Evolutionary conservation across 2,888 invertebrate genomes (phyloP).

Genomic region (Tetranychus piercei): DNA sequence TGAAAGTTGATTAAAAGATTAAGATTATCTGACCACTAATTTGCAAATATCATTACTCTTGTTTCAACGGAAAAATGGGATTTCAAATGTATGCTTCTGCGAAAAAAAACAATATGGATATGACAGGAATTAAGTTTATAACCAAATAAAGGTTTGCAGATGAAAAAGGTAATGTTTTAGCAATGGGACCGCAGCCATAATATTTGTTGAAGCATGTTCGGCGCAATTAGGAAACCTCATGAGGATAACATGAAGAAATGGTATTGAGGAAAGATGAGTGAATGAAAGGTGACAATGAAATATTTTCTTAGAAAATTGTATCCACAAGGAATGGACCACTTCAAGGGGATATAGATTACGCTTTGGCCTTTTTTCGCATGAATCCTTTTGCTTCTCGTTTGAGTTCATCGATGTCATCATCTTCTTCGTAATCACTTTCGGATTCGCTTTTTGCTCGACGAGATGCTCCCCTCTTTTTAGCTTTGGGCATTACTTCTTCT

Average conservation of each 20-base stretch:
- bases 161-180: not conserved
- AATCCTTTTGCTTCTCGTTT: slow-evolving; percentile 23
- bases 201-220: not conserved
- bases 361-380: slow-evolving; percentile 12
- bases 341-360: not conserved
- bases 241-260: not conserved
- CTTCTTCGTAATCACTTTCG: slow-evolving; percentile 26
- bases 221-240: too few relatives aligned
- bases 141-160: not conserved
- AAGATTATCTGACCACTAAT: too few relatives aligned
- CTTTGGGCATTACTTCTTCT: slow-evolving; percentile 13
- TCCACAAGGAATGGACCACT: not conserved
- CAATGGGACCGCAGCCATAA: not conserved
- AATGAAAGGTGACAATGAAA: not conserved
- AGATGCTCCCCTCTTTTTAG: slow-evolving; percentile 15
- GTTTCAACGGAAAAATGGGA: too few relatives aligned
- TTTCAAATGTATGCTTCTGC: too few relatives aligned
- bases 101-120: not conserved
- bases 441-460: slow-evolving; percentile 21
- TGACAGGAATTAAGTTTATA: not conserved
- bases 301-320: not conserved
- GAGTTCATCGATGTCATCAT: slow-evolving; percentile 24
- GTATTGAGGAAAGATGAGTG: not conserved
- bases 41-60: too few relatives aligned
- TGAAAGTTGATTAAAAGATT: not conserved